Conservation (phyloP, 2,113 vertebrate genomes). For the Marcusenius ussheri region DNA sequence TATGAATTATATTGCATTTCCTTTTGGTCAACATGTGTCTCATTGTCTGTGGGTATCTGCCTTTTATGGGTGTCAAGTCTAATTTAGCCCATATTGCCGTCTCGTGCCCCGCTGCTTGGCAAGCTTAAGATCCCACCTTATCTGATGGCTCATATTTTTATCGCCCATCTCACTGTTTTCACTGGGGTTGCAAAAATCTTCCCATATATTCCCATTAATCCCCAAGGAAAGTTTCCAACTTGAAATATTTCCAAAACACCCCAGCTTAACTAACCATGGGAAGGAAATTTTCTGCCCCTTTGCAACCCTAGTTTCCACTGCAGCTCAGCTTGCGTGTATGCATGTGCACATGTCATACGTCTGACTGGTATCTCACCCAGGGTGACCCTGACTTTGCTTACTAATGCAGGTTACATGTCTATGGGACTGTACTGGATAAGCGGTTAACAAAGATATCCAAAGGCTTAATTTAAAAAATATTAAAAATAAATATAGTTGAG, state of each 20-base stretch:
- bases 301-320: background rate
- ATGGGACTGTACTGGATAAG: background rate
- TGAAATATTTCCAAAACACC: too few relatives aligned
- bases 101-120: background rate
- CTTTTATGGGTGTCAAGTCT: background rate
- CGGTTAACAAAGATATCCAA: background rate
- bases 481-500: background rate
- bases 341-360: background rate
- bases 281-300: too few relatives aligned
- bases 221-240: too few relatives aligned
- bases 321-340: background rate
- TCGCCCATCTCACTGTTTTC: background rate
- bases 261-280: too few relatives aligned
- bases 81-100: background rate
- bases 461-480: background rate
- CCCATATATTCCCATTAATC: too few relatives aligned
- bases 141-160: background rate
- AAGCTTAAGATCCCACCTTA: background rate
- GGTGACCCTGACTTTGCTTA: background rate
- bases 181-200: background rate
- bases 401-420: background rate
- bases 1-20: background rate
- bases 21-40: background rate
- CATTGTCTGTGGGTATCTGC: background rate
- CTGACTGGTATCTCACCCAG: background rate